Conservation (phyloP, 1,140 invertebrate species). For the Andricus grossulariae region DNA sequence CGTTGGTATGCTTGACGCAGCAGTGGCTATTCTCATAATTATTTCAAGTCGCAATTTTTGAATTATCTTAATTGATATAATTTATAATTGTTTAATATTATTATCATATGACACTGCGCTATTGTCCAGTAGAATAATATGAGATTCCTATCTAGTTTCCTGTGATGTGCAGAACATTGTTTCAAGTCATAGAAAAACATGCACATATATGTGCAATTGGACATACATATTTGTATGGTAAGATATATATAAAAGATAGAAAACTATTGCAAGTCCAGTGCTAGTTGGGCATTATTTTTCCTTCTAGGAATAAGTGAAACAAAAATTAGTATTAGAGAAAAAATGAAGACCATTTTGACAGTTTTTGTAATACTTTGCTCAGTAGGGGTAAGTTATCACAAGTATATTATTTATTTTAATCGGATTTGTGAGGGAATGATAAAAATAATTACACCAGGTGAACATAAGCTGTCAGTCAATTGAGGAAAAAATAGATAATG, state of each 20-base stretch:
- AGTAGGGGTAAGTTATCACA: not conserved
- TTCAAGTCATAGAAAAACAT: not conserved
- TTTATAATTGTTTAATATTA: not conserved
- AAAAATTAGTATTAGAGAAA: not conserved
- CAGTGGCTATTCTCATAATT: too few relatives aligned
- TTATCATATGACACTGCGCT: not conserved
- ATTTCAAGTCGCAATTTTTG: too few relatives aligned
- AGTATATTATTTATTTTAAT: not conserved
- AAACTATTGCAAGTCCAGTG: constrained; percentile 5
- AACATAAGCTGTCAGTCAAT: not conserved
- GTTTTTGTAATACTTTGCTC: not conserved
- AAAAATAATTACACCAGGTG: not conserved
- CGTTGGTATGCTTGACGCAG: too few relatives aligned
- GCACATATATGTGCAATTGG: too few relatives aligned
- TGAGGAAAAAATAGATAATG: constrained; percentile 1
- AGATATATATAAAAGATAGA: constrained; percentile 5
- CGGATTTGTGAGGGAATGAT: not conserved
- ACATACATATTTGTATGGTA: too few relatives aligned
- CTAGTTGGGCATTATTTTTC: not conserved
- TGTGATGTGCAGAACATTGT: constrained; percentile 5
- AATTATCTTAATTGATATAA: too few relatives aligned
- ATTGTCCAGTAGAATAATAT: constrained; percentile 2
- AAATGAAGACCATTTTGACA: not conserved
- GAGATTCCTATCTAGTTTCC: constrained; percentile 20
- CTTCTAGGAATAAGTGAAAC: not conserved